phyloP scores from a whole-genome alignment of 2,888 invertebrate genomes.

The Serripes groenlandicus region DNA sequence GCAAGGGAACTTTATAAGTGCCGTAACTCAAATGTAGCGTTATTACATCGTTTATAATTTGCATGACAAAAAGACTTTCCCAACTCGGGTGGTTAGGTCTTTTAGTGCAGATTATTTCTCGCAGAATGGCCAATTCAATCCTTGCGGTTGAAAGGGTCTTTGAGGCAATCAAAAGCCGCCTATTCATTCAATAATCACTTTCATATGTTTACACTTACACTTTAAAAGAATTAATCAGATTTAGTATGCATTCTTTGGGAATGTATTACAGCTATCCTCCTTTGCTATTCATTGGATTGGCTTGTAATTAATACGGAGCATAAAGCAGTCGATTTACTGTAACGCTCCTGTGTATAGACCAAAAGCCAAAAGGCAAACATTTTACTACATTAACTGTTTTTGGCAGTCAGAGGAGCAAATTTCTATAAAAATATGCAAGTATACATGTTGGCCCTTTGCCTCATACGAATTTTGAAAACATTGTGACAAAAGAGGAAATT shows the following conservation, averaged over 20 bases:
- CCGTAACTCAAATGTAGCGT: slow-evolving; percentile 20
- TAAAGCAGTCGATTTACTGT: slow-evolving; percentile 15
- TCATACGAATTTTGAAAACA: no score
- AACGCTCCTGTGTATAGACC: background rate
- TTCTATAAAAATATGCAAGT: no score
- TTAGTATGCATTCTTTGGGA: slow-evolving; percentile 23
- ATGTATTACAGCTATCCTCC: slow-evolving; percentile 5
- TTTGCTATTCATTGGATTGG: slow-evolving; percentile 12
- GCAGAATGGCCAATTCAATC: slow-evolving; percentile 21
- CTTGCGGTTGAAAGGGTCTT: slow-evolving; percentile 22
- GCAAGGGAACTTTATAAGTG: background rate
- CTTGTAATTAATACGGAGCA: slow-evolving; percentile 19
- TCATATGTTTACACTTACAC: slow-evolving; percentile 42
- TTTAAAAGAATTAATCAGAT: slow-evolving; percentile 43
- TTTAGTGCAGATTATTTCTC: slow-evolving; percentile 9
- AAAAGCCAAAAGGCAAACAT: slow-evolving; percentile 6
- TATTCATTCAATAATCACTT: slow-evolving; percentile 45
- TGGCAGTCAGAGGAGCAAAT: no score
- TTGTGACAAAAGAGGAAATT: no score
- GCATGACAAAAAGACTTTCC: slow-evolving; percentile 8
- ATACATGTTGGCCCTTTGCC: no score
- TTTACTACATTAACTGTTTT: background rate
- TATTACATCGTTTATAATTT: slow-evolving; percentile 22
- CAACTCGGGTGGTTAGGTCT: slow-evolving; percentile 27
- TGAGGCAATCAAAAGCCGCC: slow-evolving; percentile 27